Base-by-base conservation (phyloP, 2,888 invertebrate species). In the Drosophila paranaensis region DNA sequence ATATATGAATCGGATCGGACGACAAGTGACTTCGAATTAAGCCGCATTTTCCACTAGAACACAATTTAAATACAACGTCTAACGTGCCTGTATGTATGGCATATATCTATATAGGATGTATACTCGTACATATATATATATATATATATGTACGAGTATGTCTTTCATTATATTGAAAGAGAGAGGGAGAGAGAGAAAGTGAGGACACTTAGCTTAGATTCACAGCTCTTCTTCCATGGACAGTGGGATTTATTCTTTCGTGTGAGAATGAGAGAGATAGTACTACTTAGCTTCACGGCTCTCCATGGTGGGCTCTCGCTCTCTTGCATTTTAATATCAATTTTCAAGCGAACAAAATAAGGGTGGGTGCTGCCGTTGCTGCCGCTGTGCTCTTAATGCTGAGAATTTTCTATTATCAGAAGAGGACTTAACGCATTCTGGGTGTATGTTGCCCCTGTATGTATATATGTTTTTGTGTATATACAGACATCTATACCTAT, bases 1-100 rank as follows among this genome's bases (percentile, higher is more conserved):
- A 65, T 69, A 70, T 64, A 68, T 64, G 77, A 35, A 39, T 53
- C 53, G 50, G 76, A 88, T 81, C 82, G 84, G 81, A 78, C 85
- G 82, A 88, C 80, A 80, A 79, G 77, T 72, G 81, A 84, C 77
- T 84, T 78, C 65, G 70, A 89, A 89, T 86, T 90, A 88, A 90
- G 83, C 79, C 81, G 69, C 45, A 74, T 66, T 83, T 81, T 77
- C 66, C 60, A 70, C 66, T 65, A 70, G 79, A 82, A 70, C 79
- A 74, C 68, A 88, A 71, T 85, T 85, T 85, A 89, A 89, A 88
- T 85, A 85, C 86, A 53, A 74, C 69, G 54, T 30, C 35, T 51
- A 35, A 10, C 48, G 43, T 58, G 53, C n/a, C 42, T 20, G 48
- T 60, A 43, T 48, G 43, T 64, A 16, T 56, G 39, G 40, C 54